Percentiles rank a stretch among this genome's conserved stretches.
These are phyloP conservation scores for Drosophila tristis DNA, from an alignment of 1,140 invertebrate genomes.

Conservation along the genomic window DNA sequence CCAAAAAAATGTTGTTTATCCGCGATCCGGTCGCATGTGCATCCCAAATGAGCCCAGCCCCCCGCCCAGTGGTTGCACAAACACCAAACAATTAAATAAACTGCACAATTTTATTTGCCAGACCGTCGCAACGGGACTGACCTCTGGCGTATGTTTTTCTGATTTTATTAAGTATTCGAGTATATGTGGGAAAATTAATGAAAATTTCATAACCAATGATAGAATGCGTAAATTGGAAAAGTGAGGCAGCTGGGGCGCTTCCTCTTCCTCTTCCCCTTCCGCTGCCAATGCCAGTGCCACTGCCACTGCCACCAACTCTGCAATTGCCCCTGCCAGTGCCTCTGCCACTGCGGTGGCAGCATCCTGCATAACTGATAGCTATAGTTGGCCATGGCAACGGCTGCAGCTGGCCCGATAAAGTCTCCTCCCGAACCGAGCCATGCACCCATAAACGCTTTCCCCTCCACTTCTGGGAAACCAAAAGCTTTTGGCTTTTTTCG, in stretches of 20 bases:
- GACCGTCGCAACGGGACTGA: neutral
- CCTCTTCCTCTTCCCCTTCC: constrained; percentile 10
- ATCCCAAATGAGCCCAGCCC: constrained; percentile 21
- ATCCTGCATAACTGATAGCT: neutral
- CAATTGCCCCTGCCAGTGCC: too few species aligned
- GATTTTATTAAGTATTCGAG: neutral
- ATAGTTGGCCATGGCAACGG: constrained; percentile 2
- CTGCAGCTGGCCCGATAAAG: constrained; percentile 24
- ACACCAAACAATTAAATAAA: constrained; percentile 35
- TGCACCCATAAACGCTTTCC: neutral
- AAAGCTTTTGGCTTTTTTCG: constrained; percentile 54
- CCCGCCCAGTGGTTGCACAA: constrained; percentile 2
- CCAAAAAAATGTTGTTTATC: constrained; percentile 20
- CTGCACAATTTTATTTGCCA: constrained; percentile 30
- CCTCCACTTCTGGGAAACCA: constrained; percentile 28
- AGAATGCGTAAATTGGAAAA: constrained; percentile 49
- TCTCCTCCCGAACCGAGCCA: constrained; percentile 2
- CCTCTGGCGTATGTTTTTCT: constrained; percentile 1
- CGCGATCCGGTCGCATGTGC: constrained; percentile 19
- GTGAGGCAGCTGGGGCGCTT: constrained; percentile 1
- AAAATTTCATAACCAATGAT: constrained; percentile 41
- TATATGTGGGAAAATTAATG: constrained; percentile 32
- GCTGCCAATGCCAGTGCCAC: neutral
- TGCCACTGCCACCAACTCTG: too few species aligned
- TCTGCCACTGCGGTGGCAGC: constrained; percentile 1